Evolutionary conservation across 1,140 invertebrate species (phyloP).

Genomic region (Rhyacophila brunnea): DNA sequence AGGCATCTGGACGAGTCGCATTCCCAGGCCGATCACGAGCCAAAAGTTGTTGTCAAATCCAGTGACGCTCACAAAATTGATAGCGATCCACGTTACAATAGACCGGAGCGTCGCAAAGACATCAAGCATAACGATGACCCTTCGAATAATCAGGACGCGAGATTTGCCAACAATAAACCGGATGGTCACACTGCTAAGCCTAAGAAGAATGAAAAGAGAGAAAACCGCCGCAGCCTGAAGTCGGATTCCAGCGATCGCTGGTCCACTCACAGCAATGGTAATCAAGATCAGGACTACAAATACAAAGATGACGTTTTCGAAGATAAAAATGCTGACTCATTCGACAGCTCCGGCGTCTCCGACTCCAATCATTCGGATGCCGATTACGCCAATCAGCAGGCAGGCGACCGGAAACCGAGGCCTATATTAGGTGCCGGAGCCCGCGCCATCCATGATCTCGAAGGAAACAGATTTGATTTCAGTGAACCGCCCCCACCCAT

Average conservation of each 20-base stretch:
- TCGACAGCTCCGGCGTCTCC: constrained; percentile 11
- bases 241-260: constrained; percentile 31
- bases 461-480: constrained; percentile 12
- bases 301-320: constrained; percentile 29
- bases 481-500: constrained; percentile 12
- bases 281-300: constrained; percentile 12
- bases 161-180: not conserved
- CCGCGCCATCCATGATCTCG: constrained; percentile 11
- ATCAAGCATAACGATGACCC: too few relatives aligned
- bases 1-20: constrained; percentile 24
- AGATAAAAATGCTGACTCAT: constrained; percentile 9
- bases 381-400: constrained; percentile 5
- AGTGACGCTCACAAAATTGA: not conserved
- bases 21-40: not conserved
- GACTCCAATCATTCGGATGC: constrained; percentile 17
- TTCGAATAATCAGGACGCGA: too few relatives aligned
- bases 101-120: not conserved
- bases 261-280: constrained; percentile 26
- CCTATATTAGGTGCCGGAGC: constrained; percentile 31
- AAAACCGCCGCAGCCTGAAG: constrained; percentile 3
- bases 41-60: too few relatives aligned
- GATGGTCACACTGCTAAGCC: not conserved
- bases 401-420: constrained; percentile 26
- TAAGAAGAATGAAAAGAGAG: constrained; percentile 1
- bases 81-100: not conserved